Evolutionary conservation across 2,888 invertebrate genomes (phyloP).

Genomic region (Heliconius hortense): DNA sequence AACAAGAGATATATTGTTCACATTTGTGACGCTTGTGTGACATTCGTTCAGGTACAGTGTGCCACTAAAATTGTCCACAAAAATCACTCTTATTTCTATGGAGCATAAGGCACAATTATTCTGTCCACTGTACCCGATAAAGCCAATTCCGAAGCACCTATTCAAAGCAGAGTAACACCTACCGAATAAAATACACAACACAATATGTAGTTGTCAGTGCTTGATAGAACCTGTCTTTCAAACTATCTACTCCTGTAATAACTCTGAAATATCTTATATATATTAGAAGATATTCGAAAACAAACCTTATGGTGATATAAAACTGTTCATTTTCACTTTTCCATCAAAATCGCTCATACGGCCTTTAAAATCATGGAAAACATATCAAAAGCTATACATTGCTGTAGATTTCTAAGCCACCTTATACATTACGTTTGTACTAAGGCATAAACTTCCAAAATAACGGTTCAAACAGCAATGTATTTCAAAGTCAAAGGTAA

Average conservation of each 20-base stretch:
- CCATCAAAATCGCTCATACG: not conserved
- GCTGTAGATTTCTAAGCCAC: constrained; percentile 4
- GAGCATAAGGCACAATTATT: constrained; percentile 33
- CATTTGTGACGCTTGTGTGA: constrained; percentile 47
- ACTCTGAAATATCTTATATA: constrained; percentile 28
- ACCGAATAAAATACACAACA: constrained; percentile 74
- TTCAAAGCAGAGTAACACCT: constrained; percentile 71
- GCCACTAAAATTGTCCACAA: constrained; percentile 17
- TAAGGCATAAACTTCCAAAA: not conserved
- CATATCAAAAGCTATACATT: constrained; percentile 6
- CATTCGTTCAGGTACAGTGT: constrained; percentile 37
- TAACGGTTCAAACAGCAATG: constrained; percentile 37
- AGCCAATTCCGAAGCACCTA: constrained; percentile 65
- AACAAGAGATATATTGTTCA: constrained; percentile 37
- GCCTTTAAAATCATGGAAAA: not conserved
- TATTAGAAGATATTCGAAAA: constrained; percentile 6
- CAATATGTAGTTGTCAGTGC: constrained; percentile 79
- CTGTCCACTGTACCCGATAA: constrained; percentile 43
- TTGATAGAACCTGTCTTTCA: constrained; percentile 80
- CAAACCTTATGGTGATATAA: not conserved
- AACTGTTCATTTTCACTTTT: constrained; percentile 30
- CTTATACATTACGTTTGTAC: constrained; percentile 29
- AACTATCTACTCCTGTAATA: constrained; percentile 61
- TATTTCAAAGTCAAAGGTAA: constrained; percentile 21
- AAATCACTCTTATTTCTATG: constrained; percentile 30